A percentile compares a stretch with the other conserved stretches of the same genome.
These are phyloP conservation scores for Nerophis lumbriciformis DNA, from an alignment of 2,113 vertebrate species.

Conservation along the genomic window DNA sequence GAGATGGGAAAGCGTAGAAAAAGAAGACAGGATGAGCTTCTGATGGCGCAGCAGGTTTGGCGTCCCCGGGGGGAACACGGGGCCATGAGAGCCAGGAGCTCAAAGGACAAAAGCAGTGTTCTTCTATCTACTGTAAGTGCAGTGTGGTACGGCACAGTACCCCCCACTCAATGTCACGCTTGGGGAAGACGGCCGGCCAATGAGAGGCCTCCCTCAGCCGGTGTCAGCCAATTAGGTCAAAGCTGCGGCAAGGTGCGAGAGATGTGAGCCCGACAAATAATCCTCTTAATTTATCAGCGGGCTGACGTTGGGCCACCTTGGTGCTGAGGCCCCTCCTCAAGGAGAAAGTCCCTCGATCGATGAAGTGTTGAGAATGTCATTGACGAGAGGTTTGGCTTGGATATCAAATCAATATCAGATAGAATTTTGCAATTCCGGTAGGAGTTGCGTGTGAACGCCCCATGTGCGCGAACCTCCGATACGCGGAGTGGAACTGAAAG, in stretches of 20 bases:
- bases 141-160: constrained; percentile 55
- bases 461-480: no score
- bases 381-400: constrained; percentile 6
- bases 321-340: constrained; percentile 28
- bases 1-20: constrained; percentile 47
- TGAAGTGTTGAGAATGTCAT: constrained; percentile 13
- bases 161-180: constrained; percentile 62
- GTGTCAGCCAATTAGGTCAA: constrained; percentile 56
- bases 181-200: constrained; percentile 43
- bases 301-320: constrained; percentile 26
- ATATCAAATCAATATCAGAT: background rate
- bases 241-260: constrained; percentile 55
- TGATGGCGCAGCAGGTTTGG: constrained; percentile 76
- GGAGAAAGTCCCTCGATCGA: constrained; percentile 38
- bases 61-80: constrained; percentile 54
- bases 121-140: constrained; percentile 18
- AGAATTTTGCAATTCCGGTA: no score
- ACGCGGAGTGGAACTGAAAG: no score
- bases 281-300: constrained; percentile 39
- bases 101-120: constrained; percentile 70
- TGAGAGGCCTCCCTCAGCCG: constrained; percentile 31
- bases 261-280: constrained; percentile 56
- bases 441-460: no score
- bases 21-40: constrained; percentile 57
- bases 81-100: constrained; percentile 37